These are phyloP conservation scores for Parotocinclus haroldoi DNA, from an alignment of 2,797 vertebrate species.

Conservation along the genomic window DNA sequence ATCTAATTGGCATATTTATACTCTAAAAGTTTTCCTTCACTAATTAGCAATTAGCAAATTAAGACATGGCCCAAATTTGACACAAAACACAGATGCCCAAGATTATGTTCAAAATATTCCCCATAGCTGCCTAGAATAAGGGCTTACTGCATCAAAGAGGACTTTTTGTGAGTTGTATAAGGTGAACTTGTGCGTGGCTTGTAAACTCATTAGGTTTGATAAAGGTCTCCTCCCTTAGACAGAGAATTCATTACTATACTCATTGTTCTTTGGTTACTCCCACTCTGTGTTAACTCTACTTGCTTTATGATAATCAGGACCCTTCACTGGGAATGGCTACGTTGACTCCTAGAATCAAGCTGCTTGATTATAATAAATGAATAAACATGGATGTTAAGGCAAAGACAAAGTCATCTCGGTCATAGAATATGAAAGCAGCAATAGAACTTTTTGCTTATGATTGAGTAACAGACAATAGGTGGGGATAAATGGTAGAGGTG, in stretches of 20 bases:
- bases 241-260: conserved; percentile 13
- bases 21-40: conserved; percentile 57
- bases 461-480: conserved; percentile 16
- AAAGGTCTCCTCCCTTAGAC: conserved; percentile 24
- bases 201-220: conserved; percentile 37
- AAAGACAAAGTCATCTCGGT: conserved; percentile 54
- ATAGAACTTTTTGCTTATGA: conserved; percentile 24
- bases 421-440: conserved; percentile 19
- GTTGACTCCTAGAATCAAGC: conserved; percentile 64
- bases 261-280: conserved; percentile 7
- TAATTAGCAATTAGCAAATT: conserved; percentile 50
- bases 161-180: not conserved
- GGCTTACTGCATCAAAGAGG: not conserved
- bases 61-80: too few relatives aligned
- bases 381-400: conserved; percentile 60
- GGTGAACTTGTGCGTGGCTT: not conserved
- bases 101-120: conserved; percentile 12
- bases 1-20: conserved; percentile 39
- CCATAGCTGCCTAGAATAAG: conserved; percentile 10
- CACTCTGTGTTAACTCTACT: conserved; percentile 47
- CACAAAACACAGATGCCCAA: too few relatives aligned
- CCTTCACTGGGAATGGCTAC: conserved; percentile 51
- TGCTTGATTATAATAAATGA: conserved; percentile 68
- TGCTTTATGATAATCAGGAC: conserved; percentile 59
- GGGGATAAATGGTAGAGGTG: not conserved